Evolutionary conservation across 92 coral and sea anemone genomes (phyloP), one percentile per base, ranked within the genome.

Genomic region (Porites divaricata): DNA sequence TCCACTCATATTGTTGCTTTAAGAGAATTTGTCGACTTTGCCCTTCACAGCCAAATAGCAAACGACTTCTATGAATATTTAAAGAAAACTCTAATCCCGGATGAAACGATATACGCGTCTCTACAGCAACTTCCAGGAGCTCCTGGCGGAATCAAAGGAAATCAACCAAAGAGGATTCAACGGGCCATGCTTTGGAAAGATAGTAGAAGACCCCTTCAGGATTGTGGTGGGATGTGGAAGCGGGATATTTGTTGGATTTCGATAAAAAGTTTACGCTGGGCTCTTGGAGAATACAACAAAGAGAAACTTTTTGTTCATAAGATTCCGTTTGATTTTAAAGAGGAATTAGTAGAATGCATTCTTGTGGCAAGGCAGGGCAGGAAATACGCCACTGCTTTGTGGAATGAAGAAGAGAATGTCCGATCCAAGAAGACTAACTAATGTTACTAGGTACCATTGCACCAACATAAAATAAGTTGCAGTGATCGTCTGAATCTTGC

Each of bases 191-290:
- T 53, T 41, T 81, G 86, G 86, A 19, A 22, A 10, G 63, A 54
- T 4, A 52, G 24, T n/a, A n/a, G n/a, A n/a, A n/a, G n/a, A n/a
- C n/a, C n/a, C n/a, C n/a, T n/a, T n/a, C 45, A 54, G 8, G 63
- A 3, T 8, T 79, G 89, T 14, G 20, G 48, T 19, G 89, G 89
- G 5, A 10, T 51, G 28, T 86, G 71, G 74, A 25, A 70, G 9
- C 80, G 86, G 28, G 19, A 19, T 11, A 19, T 79, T 21, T 86
- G 89, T 53, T 79, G 85, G 86, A 26, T 86, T 14, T 69, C 51
- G 50, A 17, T 86, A 19, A 16, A 70, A 19, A 86, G 79, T 45
- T 57, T 86, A 48, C 51, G 53, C n/a, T 86, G 86, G 89, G 80
- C 56, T 0, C 74, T 79, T 9, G 76, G 87, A 54, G 14, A 54